phyloP scores from a whole-genome alignment of 2,888 invertebrate genomes.

The Rugalucina vietnamica region DNA sequence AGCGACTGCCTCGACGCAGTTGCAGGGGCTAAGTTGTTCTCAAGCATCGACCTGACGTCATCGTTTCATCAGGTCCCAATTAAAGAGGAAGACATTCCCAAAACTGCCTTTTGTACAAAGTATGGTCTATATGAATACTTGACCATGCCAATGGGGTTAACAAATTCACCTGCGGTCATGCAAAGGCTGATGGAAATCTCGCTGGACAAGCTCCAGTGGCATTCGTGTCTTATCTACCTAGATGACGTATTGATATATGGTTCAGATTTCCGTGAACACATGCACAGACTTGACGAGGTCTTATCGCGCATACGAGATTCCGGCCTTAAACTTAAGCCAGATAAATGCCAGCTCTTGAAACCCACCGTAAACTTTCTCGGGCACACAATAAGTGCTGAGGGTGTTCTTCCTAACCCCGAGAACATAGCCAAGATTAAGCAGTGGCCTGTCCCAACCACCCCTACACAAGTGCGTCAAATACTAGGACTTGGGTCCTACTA shows the following conservation, averaged over 20 bases:
- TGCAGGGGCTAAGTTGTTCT: not conserved
- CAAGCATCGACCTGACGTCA: not conserved
- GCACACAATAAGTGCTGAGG: slow-evolving; percentile 26
- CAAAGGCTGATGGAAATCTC: slow-evolving; percentile 30
- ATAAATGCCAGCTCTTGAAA: slow-evolving; percentile 43
- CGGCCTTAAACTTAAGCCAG: slow-evolving; percentile 30
- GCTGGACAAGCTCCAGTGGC: slow-evolving; percentile 35
- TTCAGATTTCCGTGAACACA: slow-evolving; percentile 37
- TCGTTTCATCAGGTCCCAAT: not conserved
- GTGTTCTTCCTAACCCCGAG: slow-evolving; percentile 41
- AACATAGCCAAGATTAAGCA: slow-evolving; percentile 44
- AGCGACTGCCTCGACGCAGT: not conserved
- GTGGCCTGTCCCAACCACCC: slow-evolving; percentile 42
- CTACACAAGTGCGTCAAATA: slow-evolving; percentile 45
- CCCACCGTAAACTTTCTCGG: slow-evolving; percentile 42
- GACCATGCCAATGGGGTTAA: slow-evolving; percentile 24
- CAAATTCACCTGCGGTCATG: slow-evolving; percentile 28
- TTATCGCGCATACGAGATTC: slow-evolving; percentile 12
- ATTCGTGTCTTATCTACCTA: slow-evolving; percentile 40
- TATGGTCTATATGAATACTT: slow-evolving; percentile 37
- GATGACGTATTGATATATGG: slow-evolving; percentile 35
- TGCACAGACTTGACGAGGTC: slow-evolving; percentile 24
- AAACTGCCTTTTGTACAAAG: slow-evolving; percentile 39
- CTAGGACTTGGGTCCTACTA: slow-evolving; percentile 50
- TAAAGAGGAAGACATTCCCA: not conserved